phyloP scores from a whole-genome alignment of 2,888 invertebrate species.

The Eugnorisma glareosa region DNA sequence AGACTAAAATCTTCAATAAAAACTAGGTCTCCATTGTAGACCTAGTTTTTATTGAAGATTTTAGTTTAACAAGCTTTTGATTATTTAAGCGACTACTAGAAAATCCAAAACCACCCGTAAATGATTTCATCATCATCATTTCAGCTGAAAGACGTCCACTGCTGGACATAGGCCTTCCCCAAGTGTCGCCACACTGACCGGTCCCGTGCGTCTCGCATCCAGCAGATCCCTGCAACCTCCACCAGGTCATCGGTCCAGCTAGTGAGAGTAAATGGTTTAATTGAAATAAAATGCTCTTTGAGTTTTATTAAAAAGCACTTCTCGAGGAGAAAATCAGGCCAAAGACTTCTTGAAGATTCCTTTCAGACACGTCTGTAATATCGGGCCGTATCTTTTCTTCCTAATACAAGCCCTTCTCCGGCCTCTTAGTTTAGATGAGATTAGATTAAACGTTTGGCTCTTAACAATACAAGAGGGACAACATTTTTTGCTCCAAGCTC shows the following conservation, averaged over 20 bases:
- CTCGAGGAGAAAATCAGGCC: not conserved
- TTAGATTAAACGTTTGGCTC: constrained; percentile 77
- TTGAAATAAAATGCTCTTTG: not conserved
- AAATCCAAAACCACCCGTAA: not conserved
- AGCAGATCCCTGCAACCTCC: too few relatives aligned
- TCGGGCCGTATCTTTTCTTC: constrained; percentile 59
- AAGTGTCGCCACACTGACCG: too few relatives aligned
- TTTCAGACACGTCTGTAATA: constrained; percentile 29
- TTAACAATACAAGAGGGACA: constrained; percentile 76
- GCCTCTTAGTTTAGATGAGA: constrained; percentile 76
- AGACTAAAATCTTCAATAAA: too few relatives aligned
- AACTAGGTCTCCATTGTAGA: too few relatives aligned
- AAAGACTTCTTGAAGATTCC: too few relatives aligned
- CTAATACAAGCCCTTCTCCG: constrained; percentile 71
- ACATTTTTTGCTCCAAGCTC: constrained; percentile 71
- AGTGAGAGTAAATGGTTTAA: not conserved
- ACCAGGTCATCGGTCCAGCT: too few relatives aligned
- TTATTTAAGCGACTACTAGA: not conserved
- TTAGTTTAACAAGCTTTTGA: not conserved
- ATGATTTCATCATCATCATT: not conserved
- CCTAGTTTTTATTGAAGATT: not conserved
- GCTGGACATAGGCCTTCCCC: too few relatives aligned
- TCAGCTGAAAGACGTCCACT: too few relatives aligned
- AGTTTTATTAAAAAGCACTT: not conserved
- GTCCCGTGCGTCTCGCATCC: too few relatives aligned